Evolutionary conservation across 2,113 vertebrate genomes (phyloP), one percentile per base, ranked within the genome.

Genomic region (Leptodactylus fuscus): DNA sequence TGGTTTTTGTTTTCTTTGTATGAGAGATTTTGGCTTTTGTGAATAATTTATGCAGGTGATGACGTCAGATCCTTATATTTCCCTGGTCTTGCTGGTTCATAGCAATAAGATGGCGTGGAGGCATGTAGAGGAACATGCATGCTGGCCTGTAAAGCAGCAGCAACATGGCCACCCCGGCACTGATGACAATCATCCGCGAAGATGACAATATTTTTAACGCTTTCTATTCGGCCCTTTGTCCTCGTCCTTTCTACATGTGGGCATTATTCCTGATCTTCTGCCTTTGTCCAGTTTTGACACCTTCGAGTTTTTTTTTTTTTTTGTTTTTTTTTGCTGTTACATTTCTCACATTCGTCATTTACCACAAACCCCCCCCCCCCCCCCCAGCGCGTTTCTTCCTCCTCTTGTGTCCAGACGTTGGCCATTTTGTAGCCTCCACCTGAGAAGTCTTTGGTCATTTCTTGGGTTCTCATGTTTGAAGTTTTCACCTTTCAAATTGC

Each of bases 41-140:
- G 38, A 44, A 18, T 32, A 22, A 12, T 70, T 85, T 85, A 9
- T 29, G 70, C 3, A 41, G 5, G 20, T 24, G 16, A 16, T 27
- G 74, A 69, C 32, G 9, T 20, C 24, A 15, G 29, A 27, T 53
- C n/a, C 2, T 5, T 32, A n/a, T 29, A 4, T 53, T 51, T 11
- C 46, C 62, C 11, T 34, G 8, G 27, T 38, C 29, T 22, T 80
- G 62, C 22, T 51, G 36, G 48, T 69, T 78, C 65, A 53, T 53
- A 78, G 83, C 83, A 85, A 78, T 85, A 51, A 69, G 44, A 65
- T n/a, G 53, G 46, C 20, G 51, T 2, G 22, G n/a, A n/a, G n/a
- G 41, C n/a, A 15, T 53, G 15, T 5, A 24, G 36, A 51, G 15
- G 27, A 36, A 9, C 18, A 16, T 55, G 29, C 32, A 29, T 6